Conservation (phyloP, 1,140 invertebrate genomes). For the Eriosoma lanigerum region DNA sequence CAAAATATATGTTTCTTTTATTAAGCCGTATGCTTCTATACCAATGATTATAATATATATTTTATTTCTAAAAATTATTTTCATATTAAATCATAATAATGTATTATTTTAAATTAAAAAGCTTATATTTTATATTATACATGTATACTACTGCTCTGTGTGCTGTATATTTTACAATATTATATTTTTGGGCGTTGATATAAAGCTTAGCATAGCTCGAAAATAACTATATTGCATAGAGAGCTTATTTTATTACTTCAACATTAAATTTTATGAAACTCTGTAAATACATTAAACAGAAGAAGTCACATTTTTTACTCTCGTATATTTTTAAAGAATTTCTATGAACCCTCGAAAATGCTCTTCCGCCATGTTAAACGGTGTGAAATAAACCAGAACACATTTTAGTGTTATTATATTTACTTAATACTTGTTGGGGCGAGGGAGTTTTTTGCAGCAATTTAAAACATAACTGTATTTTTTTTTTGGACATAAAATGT, state of each 20-base stretch:
- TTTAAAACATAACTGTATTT: conserved; percentile 13
- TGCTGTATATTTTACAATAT: neutral
- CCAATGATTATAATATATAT: too few species aligned
- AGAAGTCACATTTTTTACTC: conserved; percentile 41
- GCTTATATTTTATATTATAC: conserved; percentile 1
- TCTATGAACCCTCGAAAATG: conserved; percentile 46
- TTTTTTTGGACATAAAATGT: conserved; percentile 14
- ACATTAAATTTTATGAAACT: conserved; percentile 43
- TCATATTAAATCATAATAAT: neutral
- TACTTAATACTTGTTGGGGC: conserved; percentile 42
- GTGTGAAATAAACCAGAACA: conserved; percentile 50
- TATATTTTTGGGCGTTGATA: conserved; percentile 24
- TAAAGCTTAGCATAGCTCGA: neutral
- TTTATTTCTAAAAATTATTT: too few species aligned
- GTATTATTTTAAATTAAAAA: conserved; percentile 1
- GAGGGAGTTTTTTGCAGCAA: conserved; percentile 16
- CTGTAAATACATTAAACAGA: conserved; percentile 42
- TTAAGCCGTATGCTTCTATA: too few species aligned
- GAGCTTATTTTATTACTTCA: conserved; percentile 26
- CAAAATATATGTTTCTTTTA: too few species aligned
- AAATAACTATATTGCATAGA: neutral
- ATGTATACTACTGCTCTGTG: too few species aligned
- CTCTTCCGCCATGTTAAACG: conserved; percentile 47
- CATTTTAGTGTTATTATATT: conserved; percentile 48
- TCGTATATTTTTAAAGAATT: conserved; percentile 41